Evolutionary conservation across 2,113 vertebrate genomes (phyloP).

Genomic region (Alces alces): DNA sequence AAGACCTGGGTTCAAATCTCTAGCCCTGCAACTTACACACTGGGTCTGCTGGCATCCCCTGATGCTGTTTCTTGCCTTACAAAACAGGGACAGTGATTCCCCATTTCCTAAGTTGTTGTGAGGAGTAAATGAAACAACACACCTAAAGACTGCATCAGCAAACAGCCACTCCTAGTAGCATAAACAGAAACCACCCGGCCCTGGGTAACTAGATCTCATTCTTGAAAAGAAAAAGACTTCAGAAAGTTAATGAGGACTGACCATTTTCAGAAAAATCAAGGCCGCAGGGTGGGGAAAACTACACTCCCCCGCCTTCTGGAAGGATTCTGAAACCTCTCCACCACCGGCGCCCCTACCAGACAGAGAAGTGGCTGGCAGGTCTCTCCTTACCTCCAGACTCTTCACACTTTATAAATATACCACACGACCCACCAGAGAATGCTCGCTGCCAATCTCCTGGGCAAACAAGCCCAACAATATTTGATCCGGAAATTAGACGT

Average conservation of each 20-base stretch:
- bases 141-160: background rate
- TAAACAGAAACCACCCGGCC: background rate
- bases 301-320: background rate
- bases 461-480: conserved; percentile 15
- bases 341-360: background rate
- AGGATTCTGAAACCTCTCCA: background rate
- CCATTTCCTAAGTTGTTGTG: background rate
- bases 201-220: background rate
- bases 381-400: background rate
- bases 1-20: background rate
- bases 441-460: background rate
- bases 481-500: conserved; percentile 54
- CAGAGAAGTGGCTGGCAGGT: background rate
- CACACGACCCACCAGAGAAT: background rate
- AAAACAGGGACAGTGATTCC: background rate
- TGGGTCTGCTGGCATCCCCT: background rate
- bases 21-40: background rate
- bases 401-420: conserved; percentile 44
- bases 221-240: background rate
- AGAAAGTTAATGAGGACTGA: background rate
- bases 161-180: background rate
- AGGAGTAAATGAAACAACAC: background rate
- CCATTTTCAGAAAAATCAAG: conserved; percentile 10
- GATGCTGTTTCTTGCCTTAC: background rate
- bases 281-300: background rate